Percentiles rank a stretch among this genome's conserved stretches.
phyloP scores from a whole-genome alignment of 1,140 invertebrate genomes.

The Drosophila willistoni region DNA sequence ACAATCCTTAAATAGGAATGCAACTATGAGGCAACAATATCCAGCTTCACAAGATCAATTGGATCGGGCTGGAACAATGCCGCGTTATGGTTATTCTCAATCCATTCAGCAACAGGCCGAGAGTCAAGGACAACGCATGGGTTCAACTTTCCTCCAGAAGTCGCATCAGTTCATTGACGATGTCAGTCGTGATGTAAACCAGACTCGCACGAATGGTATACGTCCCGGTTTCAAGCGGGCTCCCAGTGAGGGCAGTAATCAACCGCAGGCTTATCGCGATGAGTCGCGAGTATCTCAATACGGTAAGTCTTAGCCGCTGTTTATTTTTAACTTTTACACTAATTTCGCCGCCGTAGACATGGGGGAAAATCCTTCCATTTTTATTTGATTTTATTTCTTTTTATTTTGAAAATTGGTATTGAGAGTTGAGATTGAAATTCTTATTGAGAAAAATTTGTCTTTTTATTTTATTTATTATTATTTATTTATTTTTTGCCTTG shows the following conservation, averaged over 20 bases:
- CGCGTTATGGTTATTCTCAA: conserved; percentile 85
- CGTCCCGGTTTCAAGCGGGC: conserved; percentile 85
- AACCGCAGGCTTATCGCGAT: conserved; percentile 88
- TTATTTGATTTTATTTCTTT: conserved; percentile 4
- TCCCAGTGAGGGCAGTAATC: conserved; percentile 77
- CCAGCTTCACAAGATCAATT: conserved; percentile 71
- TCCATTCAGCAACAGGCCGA: conserved; percentile 82
- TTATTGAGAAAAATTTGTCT: conserved; percentile 11
- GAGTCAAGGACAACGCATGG: conserved; percentile 86
- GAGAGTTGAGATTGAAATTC: conserved; percentile 40
- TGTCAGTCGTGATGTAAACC: conserved; percentile 86
- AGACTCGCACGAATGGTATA: conserved; percentile 72
- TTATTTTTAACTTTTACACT: conserved; percentile 22
- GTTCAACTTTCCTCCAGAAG: conserved; percentile 88
- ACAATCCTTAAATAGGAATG: conserved; percentile 69
- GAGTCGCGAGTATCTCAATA: conserved; percentile 88
- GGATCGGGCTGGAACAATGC: conserved; percentile 85
- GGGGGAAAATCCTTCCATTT: conserved; percentile 22
- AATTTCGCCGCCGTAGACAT: conserved; percentile 29
- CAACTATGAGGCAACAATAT: conserved; percentile 53
- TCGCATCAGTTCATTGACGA: conserved; percentile 88
- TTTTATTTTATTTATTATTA: conserved; percentile 20
- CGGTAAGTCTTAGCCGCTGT: conserved; percentile 84
- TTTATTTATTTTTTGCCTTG: conserved; percentile 11
- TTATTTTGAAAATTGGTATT: conserved; percentile 53